These are phyloP conservation scores for Alloplasta piceator DNA, from an alignment of 2,888 invertebrate genomes.

Conservation along the genomic window DNA sequence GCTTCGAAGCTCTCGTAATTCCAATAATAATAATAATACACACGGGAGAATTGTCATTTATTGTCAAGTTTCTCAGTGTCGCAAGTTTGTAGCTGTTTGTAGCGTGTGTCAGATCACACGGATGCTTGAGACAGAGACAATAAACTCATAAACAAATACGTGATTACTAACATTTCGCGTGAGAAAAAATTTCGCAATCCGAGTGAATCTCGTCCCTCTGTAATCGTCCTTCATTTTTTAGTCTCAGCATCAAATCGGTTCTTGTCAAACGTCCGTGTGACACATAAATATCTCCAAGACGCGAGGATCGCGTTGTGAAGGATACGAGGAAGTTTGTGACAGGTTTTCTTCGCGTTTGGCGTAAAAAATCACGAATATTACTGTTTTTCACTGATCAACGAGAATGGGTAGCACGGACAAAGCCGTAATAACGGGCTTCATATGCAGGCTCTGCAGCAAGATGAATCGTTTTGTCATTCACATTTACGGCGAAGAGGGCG, in stretches of 20 bases:
- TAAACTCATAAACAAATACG: conserved; percentile 62
- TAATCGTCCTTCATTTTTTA: background rate
- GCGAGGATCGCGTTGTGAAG: background rate
- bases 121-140: conserved; percentile 50
- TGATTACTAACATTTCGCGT: conserved; percentile 8
- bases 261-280: background rate
- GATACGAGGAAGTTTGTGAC: conserved; percentile 41
- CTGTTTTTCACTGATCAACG: conserved; percentile 20
- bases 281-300: background rate
- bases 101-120: conserved; percentile 22
- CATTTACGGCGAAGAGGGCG: conserved; percentile 92
- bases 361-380: conserved; percentile 29
- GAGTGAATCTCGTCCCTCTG: background rate
- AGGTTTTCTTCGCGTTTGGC: conserved; percentile 27
- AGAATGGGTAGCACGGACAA: conserved; percentile 90
- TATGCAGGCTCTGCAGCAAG: conserved; percentile 93
- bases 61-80: conserved; percentile 9
- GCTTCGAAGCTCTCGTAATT: conserved; percentile 9
- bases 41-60: conserved; percentile 12
- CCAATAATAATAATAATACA: conserved; percentile 26
- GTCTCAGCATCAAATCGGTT: no score
- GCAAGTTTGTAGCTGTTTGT: background rate
- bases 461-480: conserved; percentile 93
- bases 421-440: conserved; percentile 92
- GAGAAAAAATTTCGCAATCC: conserved; percentile 17